phyloP scores from a whole-genome alignment of 2,888 invertebrate species.

The Harmothoe impar region DNA sequence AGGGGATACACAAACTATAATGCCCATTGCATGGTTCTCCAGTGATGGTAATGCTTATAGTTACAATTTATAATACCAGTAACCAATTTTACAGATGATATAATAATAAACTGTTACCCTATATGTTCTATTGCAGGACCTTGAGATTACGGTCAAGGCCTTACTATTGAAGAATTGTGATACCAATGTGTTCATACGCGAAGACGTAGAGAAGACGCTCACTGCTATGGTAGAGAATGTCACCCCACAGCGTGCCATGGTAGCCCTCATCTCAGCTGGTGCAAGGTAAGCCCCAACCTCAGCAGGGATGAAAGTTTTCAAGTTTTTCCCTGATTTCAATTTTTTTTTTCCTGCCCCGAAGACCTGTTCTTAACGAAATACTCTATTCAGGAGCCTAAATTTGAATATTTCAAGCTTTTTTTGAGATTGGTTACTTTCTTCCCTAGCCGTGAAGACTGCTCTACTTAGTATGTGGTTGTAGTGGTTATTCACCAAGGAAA shows the following conservation, averaged over 20 bases:
- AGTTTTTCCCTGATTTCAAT: too few species aligned
- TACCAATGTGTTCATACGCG: constrained; percentile 93
- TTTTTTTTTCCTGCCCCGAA: not conserved
- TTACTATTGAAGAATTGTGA: constrained; percentile 95
- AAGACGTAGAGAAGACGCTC: constrained; percentile 93
- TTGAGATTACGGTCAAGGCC: constrained; percentile 92
- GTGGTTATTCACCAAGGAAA: not conserved
- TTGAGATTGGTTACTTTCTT: too few species aligned
- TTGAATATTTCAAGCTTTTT: too few species aligned
- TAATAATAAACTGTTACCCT: too few species aligned
- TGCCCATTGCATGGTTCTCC: too few species aligned
- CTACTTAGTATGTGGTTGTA: not conserved
- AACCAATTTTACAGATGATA: too few species aligned
- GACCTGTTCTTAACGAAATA: not conserved
- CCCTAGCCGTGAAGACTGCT: not conserved
- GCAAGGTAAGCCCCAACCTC: constrained; percentile 80
- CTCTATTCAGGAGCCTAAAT: too few species aligned
- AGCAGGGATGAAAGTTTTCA: not conserved
- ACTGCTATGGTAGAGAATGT: constrained; percentile 92
- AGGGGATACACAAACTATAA: too few species aligned
- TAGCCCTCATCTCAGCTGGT: constrained; percentile 82
- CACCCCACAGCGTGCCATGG: constrained; percentile 85
- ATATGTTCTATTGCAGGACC: constrained; percentile 86
- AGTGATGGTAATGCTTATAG: too few species aligned
- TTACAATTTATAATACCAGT: too few species aligned